Percentiles rank a stretch among this genome's conserved stretches.
Evolutionary conservation across 2,888 invertebrate species (phyloP).

Genomic region (Lasioglossum oenotherae): DNA sequence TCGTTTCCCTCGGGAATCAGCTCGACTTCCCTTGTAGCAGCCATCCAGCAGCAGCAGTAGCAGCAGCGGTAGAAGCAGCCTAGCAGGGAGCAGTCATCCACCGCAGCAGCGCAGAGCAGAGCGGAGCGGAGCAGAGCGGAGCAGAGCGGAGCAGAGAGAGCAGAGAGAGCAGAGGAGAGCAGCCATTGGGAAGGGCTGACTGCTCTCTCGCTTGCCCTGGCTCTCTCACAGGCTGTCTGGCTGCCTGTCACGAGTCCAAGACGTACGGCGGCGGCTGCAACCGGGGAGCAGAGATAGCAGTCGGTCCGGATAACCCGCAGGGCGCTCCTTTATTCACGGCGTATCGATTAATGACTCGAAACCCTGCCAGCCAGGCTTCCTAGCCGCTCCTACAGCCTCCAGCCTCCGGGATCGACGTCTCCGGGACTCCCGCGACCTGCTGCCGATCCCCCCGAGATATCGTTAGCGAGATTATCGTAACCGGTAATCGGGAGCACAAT

Average conservation of each 20-base stretch:
- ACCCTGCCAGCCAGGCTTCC: constrained; percentile 56
- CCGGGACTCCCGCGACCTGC: constrained; percentile 29
- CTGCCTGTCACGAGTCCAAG: constrained; percentile 79
- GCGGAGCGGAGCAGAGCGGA: neutral
- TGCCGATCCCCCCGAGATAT: constrained; percentile 49
- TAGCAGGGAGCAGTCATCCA: constrained; percentile 19
- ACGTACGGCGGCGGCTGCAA: constrained; percentile 73
- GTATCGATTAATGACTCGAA: constrained; percentile 78
- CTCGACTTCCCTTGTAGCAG: constrained; percentile 63
- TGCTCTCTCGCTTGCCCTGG: constrained; percentile 49
- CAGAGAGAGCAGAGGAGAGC: constrained; percentile 1
- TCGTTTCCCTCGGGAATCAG: constrained; percentile 73
- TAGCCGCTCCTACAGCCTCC: constrained; percentile 3
- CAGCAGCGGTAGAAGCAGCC: neutral
- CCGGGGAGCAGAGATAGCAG: constrained; percentile 72
- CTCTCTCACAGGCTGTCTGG: constrained; percentile 55
- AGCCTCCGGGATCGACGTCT: constrained; percentile 42
- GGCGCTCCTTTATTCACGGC: constrained; percentile 73
- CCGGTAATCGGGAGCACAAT: constrained; percentile 32
- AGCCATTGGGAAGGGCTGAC: constrained; percentile 58
- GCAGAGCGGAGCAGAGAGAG: neutral
- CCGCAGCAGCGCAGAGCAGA: constrained; percentile 16
- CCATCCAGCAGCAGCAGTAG: constrained; percentile 41
- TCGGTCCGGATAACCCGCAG: constrained; percentile 72
- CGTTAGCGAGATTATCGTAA: constrained; percentile 57